Evolutionary conservation across 2,113 vertebrate genomes (phyloP), one percentile per base, ranked within the genome.

Genomic region (Irena cyanogastra): DNA sequence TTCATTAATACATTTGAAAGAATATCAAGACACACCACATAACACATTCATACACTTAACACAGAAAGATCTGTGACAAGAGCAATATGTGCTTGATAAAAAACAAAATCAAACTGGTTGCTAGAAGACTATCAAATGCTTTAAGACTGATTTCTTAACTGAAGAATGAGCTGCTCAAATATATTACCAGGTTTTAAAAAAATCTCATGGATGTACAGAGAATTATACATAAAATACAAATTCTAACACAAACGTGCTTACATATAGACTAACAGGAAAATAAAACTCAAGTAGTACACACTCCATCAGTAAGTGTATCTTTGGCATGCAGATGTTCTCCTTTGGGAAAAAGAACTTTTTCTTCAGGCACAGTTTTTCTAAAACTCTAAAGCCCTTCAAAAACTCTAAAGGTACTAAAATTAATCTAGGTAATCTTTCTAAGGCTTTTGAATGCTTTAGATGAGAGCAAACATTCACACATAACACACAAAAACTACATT

Each of bases 281-380:
- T 49, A 23, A 53, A 50, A 41, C 27, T 61, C 63, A 64, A 8
- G 17, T 52, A 86, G 44, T 28, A 12, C 57, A 66, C 11, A 76
- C 13, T 76, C n/a, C 35, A 45, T 56, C 30, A 74, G 17, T 69
- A 75, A 71, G 17, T 89, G 27, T 97, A 97, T 92, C 90, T 98
- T 97, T 95, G 57, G 71, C 53, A 90, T 24, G 82, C 54, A 93
- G 89, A 41, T 20, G 37, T 93, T 97, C 95, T 96, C 95, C 95
- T 97, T 95, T 95, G 60, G 92, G 72, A 95, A 96, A 41, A 56
- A 89, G 60, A 69, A 91, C 37, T 94, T 97, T 97, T 96, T 97
- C 96, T 90, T 97, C 97, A 93, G 96, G 94, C 12, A 96, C 69
- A 77, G 96, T 70, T 84, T 96, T 98, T 97, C 94, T 98, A 75